phyloP scores from a whole-genome alignment of 2,888 invertebrate genomes.

The Globia sparganii region DNA sequence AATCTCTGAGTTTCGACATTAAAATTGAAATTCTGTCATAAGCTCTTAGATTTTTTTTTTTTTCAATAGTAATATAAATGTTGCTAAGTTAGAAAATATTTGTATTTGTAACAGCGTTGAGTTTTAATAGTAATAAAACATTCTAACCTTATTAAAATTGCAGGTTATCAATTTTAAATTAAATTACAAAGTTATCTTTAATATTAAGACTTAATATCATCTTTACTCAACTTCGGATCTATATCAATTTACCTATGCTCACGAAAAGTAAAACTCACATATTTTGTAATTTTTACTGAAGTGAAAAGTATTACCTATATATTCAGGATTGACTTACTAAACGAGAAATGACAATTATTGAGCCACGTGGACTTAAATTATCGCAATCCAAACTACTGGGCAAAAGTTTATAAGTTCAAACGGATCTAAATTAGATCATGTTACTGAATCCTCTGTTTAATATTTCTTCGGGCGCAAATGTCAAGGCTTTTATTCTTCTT shows the following conservation, averaged over 20 bases:
- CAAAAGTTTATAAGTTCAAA: neutral
- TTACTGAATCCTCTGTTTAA: neutral
- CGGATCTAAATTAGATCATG: neutral
- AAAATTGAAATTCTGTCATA: neutral
- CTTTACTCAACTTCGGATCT: neutral
- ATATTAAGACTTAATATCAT: no score
- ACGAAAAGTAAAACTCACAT: neutral
- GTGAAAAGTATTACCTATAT: neutral
- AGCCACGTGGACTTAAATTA: neutral
- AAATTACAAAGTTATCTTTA: neutral
- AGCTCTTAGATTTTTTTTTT: neutral
- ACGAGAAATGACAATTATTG: neutral
- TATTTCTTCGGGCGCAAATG: neutral
- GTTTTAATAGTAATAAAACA: neutral
- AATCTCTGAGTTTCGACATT: neutral
- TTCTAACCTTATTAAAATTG: neutral
- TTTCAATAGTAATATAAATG: no score
- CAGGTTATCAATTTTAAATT: no score
- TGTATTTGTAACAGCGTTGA: neutral
- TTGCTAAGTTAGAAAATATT: neutral
- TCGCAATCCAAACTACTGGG: neutral
- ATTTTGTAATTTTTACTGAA: neutral
- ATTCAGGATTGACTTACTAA: neutral
- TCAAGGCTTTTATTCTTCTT: neutral
- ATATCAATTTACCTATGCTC: neutral